Percentiles rank a stretch among this genome's conserved stretches.
These are phyloP conservation scores for Thalassarche chlororhynchos DNA, from an alignment of 2,113 vertebrate genomes.

Conservation along the genomic window DNA sequence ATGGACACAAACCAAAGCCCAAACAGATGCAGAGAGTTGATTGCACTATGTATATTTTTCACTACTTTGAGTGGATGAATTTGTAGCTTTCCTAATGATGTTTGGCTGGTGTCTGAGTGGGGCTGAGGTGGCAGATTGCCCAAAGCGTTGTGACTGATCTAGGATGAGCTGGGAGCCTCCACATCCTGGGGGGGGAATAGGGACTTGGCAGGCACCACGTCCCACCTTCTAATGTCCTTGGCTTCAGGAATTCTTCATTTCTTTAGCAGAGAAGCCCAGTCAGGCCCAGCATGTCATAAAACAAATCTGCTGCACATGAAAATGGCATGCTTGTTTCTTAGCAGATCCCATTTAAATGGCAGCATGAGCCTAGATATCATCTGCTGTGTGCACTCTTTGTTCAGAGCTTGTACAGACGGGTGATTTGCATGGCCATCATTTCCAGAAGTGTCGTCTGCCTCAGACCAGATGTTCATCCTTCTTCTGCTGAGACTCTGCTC, in stretches of 20 bases:
- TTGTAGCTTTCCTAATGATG: background rate
- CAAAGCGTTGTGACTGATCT: background rate
- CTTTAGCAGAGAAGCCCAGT: background rate
- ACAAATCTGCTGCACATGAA: slow-evolving; percentile 10
- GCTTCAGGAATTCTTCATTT: slow-evolving; percentile 12
- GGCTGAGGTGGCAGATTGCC: slow-evolving; percentile 18
- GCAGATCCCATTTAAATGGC: slow-evolving; percentile 48
- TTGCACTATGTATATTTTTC: background rate
- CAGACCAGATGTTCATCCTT: slow-evolving; percentile 57
- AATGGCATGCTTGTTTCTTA: slow-evolving; percentile 24
- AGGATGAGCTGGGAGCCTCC: background rate
- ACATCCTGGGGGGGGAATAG: background rate
- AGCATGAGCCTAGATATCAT: slow-evolving; percentile 10
- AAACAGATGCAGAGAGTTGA: background rate
- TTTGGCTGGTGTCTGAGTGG: background rate
- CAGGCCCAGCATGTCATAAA: background rate
- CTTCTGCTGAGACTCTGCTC: slow-evolving; percentile 23
- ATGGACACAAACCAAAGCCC: slow-evolving; percentile 2
- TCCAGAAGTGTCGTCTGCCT: slow-evolving; percentile 49
- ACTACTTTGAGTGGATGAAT: background rate
- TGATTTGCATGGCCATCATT: slow-evolving; percentile 39
- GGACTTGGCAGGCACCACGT: background rate
- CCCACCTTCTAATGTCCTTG: slow-evolving; percentile 36
- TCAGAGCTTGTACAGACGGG: background rate
- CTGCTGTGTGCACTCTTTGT: background rate